Conservation (phyloP, 2,113 vertebrate genomes). For the Clarias macrocephalus region DNA sequence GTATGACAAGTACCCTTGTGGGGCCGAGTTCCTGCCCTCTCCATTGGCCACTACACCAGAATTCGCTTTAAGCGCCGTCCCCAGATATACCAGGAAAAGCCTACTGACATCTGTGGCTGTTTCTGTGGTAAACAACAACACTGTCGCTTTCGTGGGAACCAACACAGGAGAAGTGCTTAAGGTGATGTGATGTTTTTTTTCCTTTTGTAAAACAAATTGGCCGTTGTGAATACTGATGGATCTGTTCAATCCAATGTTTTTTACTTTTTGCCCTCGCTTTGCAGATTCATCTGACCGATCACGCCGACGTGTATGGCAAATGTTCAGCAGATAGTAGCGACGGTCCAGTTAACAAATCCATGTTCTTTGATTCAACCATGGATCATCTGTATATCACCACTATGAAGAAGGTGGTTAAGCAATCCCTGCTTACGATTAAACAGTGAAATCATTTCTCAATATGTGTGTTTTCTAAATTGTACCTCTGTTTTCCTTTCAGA, state of each 20-base stretch:
- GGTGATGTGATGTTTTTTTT: slow-evolving; percentile 58
- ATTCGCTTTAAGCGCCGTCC: slow-evolving; percentile 74
- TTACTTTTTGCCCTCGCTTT: slow-evolving; percentile 17
- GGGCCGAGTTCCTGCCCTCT: slow-evolving; percentile 89
- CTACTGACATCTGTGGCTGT: slow-evolving; percentile 83
- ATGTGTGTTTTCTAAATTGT: not conserved
- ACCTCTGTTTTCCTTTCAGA: slow-evolving; percentile 53
- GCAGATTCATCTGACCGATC: slow-evolving; percentile 78
- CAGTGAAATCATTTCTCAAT: not conserved
- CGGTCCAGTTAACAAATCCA: slow-evolving; percentile 82
- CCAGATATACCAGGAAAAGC: slow-evolving; percentile 60
- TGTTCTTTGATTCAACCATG: slow-evolving; percentile 77
- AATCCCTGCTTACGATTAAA: not conserved
- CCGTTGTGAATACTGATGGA: no score
- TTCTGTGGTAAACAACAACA: slow-evolving; percentile 78
- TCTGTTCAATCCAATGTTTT: not conserved
- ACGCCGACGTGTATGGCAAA: slow-evolving; percentile 73
- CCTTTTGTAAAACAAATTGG: not conserved
- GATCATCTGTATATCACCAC: slow-evolving; percentile 86
- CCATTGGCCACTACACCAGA: slow-evolving; percentile 82
- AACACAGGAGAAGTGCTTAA: slow-evolving; percentile 81
- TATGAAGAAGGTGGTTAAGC: slow-evolving; percentile 49
- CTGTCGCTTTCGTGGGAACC: slow-evolving; percentile 87
- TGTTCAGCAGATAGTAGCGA: slow-evolving; percentile 72
- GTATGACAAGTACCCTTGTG: slow-evolving; percentile 73